phyloP scores from a whole-genome alignment of 1,140 invertebrate species.

The Probaryconus sp. region DNA sequence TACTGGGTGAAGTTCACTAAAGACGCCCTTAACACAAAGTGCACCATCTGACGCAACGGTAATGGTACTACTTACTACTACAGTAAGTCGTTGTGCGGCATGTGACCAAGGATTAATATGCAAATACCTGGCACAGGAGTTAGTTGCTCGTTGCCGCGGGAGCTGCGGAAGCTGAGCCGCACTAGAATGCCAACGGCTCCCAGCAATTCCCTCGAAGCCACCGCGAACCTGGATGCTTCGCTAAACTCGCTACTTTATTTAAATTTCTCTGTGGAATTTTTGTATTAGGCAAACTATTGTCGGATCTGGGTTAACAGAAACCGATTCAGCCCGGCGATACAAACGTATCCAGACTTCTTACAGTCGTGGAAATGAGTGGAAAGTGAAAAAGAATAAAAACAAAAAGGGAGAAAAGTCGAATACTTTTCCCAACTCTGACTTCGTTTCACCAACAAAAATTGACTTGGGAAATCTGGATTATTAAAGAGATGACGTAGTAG shows the following conservation, averaged over 20 bases:
- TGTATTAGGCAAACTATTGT: conserved; percentile 55
- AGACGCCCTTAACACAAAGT: conserved; percentile 49
- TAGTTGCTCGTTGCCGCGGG: conserved; percentile 18
- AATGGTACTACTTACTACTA: conserved; percentile 46
- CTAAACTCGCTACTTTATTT: conserved; percentile 34
- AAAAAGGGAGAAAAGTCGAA: no score
- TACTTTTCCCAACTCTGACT: no score
- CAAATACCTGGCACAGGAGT: conserved; percentile 60
- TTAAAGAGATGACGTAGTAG: no score
- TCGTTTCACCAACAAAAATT: no score
- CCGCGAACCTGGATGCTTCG: not conserved
- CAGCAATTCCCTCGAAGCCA: conserved; percentile 28
- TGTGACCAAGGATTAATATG: conserved; percentile 69
- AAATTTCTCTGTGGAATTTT: conserved; percentile 20
- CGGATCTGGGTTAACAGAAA: conserved; percentile 21
- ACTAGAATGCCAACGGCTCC: conserved; percentile 16
- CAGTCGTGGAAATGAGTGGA: no score
- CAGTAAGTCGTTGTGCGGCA: conserved; percentile 38
- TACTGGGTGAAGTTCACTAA: conserved; percentile 38
- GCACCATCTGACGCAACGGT: conserved; percentile 46
- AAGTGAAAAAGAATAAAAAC: no score
- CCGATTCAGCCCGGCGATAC: no score
- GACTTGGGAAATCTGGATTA: no score
- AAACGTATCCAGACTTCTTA: no score
- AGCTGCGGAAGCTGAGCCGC: conserved; percentile 7